These are phyloP conservation scores for Caenorhabditis angaria DNA, from an alignment of 2,888 invertebrate genomes.

Conservation along the genomic window DNA sequence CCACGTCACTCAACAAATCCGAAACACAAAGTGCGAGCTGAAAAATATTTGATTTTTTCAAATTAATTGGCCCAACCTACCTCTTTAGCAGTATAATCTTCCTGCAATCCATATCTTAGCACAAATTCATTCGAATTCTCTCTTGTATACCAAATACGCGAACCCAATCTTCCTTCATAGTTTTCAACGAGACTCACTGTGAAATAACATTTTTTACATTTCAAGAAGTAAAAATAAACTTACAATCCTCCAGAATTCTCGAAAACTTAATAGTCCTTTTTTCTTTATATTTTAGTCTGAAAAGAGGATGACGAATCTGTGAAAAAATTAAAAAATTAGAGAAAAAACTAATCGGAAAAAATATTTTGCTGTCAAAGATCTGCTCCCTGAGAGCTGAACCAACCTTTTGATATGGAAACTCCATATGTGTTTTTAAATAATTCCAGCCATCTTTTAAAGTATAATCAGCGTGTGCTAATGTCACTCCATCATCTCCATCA, in stretches of 20 bases:
- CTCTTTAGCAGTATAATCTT: not conserved
- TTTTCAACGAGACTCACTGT: not conserved
- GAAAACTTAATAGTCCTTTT: not conserved
- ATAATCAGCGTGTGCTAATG: not conserved
- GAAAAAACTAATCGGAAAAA: too few species aligned
- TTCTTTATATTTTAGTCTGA: not conserved
- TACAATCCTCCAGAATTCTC: not conserved
- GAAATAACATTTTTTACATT: not conserved
- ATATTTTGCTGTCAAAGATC: not conserved
- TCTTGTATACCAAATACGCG: not conserved
- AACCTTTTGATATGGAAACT: not conserved
- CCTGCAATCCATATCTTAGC: not conserved
- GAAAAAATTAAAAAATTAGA: not conserved
- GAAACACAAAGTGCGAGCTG: not conserved
- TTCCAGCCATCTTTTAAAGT: not conserved
- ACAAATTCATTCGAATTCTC: not conserved
- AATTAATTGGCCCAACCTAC: too few species aligned
- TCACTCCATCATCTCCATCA: slow-evolving; percentile 14
- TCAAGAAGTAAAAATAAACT: too few species aligned
- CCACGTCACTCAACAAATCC: not conserved
- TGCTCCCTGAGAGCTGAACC: not conserved
- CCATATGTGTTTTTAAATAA: not conserved
- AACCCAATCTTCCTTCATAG: not conserved
- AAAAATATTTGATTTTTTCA: too few species aligned
- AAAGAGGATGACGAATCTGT: not conserved